A percentile compares a stretch with the other conserved stretches of the same genome.
Conservation (phyloP, 2,888 invertebrate species). For the Lumbricus terrestris region DNA sequence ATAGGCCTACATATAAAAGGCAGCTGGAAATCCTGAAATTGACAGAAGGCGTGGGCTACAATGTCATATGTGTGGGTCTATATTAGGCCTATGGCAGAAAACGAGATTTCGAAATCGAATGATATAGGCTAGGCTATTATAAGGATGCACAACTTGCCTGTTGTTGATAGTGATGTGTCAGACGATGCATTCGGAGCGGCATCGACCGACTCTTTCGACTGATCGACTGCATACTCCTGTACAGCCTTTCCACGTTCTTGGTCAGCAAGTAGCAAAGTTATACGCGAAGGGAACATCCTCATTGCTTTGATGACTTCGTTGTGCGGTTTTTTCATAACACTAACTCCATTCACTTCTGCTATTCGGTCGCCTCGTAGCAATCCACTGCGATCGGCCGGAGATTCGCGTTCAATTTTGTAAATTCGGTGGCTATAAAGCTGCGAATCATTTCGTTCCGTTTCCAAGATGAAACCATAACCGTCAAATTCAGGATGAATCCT, state of each 20-base stretch:
- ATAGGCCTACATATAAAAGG: too few species aligned
- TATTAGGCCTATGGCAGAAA: too few species aligned
- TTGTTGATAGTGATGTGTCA: neutral
- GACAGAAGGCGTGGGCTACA: too few species aligned
- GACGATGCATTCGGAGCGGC: neutral
- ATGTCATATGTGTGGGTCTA: too few species aligned
- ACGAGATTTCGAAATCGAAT: neutral
- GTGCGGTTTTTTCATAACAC: neutral
- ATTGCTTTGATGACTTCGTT: neutral
- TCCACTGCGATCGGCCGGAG: slow-evolving; percentile 67
- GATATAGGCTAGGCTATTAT: too few species aligned
- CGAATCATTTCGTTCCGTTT: neutral
- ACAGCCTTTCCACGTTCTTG: neutral
- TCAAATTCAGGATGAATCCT: neutral
- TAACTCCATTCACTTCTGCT: slow-evolving; percentile 64
- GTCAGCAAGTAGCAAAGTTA: neutral
- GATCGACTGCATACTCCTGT: neutral
- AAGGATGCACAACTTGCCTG: neutral
- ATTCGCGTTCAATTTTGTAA: slow-evolving; percentile 81
- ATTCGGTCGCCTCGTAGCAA: slow-evolving; percentile 77
- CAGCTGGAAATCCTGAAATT: too few species aligned
- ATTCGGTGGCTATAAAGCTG: slow-evolving; percentile 60
- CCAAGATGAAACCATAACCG: too few species aligned
- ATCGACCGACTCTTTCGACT: neutral
- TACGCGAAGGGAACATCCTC: neutral